These are phyloP conservation scores for Amphipyra tragopoginis DNA, from an alignment of 2,888 invertebrate species.

Conservation along the genomic window DNA sequence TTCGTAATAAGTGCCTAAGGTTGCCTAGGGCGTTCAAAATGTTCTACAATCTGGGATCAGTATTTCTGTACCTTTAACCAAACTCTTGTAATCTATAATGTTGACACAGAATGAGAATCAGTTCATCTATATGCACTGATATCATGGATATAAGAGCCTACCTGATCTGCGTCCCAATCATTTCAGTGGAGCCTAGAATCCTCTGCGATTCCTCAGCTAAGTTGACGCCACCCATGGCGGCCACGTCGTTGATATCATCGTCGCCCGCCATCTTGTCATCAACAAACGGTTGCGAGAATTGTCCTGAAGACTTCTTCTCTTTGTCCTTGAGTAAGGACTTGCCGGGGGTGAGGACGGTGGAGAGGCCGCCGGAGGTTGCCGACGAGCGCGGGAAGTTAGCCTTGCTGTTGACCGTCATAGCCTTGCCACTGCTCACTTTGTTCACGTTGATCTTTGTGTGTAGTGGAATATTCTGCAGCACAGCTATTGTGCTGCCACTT, in stretches of 20 bases:
- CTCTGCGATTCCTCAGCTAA: slow-evolving; percentile 98
- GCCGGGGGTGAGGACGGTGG: slow-evolving; percentile 82
- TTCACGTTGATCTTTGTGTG: slow-evolving; percentile 80
- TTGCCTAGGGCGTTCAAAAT: no score
- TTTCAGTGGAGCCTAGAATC: slow-evolving; percentile 97
- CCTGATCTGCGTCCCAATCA: slow-evolving; percentile 96
- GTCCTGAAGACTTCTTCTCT: slow-evolving; percentile 91
- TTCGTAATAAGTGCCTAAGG: no score
- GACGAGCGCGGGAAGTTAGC: slow-evolving; percentile 74
- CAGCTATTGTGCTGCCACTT: slow-evolving; percentile 76
- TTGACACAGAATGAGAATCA: no score
- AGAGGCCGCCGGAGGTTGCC: slow-evolving; percentile 71
- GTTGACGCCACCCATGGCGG: slow-evolving; percentile 99
- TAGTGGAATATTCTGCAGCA: slow-evolving; percentile 84
- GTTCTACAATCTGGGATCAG: no score
- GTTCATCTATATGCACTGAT: no score
- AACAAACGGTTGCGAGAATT: slow-evolving; percentile 74
- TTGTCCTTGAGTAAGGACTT: slow-evolving; percentile 93
- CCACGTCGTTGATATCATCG: slow-evolving; percentile 99
- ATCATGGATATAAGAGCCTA: slow-evolving; percentile 40
- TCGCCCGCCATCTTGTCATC: slow-evolving; percentile 93
- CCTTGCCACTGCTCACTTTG: slow-evolving; percentile 78
- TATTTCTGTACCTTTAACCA: no score
- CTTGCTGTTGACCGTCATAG: slow-evolving; percentile 87
- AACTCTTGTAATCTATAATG: no score